Evolutionary conservation across 2,797 vertebrate species (phyloP).

Genomic region (Limnodromus scolopaceus): DNA sequence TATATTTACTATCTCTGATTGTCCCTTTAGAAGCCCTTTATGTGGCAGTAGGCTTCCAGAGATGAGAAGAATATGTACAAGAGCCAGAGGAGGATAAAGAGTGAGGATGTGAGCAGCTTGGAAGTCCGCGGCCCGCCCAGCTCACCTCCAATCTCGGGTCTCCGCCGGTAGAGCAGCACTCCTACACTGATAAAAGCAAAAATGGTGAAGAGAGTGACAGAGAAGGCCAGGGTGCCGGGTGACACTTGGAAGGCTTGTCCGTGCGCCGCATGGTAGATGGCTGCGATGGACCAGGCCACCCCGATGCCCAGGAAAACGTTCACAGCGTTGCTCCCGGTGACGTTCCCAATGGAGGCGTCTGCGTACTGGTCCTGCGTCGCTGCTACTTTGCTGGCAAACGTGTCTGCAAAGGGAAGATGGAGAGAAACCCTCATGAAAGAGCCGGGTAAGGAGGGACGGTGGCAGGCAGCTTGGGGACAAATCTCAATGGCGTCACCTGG

Average conservation of each 20-base stretch:
- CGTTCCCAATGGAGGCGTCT: constrained; percentile 96
- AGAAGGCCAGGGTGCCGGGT: constrained; percentile 94
- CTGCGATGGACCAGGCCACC: constrained; percentile 96
- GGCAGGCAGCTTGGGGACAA: neutral
- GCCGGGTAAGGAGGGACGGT: neutral
- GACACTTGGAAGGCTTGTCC: constrained; percentile 87
- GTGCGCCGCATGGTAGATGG: constrained; percentile 87
- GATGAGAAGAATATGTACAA: constrained; percentile 97
- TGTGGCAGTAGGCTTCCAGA: constrained; percentile 97
- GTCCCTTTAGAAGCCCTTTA: constrained; percentile 94
- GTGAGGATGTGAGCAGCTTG: constrained; percentile 88
- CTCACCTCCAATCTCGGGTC: constrained; percentile 94
- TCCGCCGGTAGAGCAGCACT: constrained; percentile 93
- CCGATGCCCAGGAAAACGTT: constrained; percentile 98
- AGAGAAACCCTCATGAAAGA: neutral
- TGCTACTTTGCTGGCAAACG: constrained; percentile 95
- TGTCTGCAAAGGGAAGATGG: constrained; percentile 82
- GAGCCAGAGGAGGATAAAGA: constrained; percentile 96
- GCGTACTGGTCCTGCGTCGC: constrained; percentile 96
- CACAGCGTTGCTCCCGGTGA: constrained; percentile 96
- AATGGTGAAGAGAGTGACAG: constrained; percentile 97
- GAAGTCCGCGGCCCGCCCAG: constrained; percentile 92
- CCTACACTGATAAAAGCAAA: constrained; percentile 95
- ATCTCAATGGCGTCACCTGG: neutral
- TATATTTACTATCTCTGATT: constrained; percentile 79